These are phyloP conservation scores for Harpalus rubripes DNA, from an alignment of 2,888 invertebrate genomes.

Conservation along the genomic window DNA sequence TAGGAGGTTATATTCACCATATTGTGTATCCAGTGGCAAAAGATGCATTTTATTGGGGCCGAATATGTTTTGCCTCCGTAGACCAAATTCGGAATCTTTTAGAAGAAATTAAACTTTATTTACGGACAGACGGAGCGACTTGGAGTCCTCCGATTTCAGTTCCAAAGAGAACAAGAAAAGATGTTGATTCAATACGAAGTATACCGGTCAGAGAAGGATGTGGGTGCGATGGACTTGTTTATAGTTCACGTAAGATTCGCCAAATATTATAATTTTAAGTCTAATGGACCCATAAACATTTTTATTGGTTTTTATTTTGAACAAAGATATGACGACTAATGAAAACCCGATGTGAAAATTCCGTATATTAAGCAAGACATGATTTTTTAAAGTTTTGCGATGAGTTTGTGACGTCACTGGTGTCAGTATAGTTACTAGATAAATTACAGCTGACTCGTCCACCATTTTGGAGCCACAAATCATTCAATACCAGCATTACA, in stretches of 20 bases:
- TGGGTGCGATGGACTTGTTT: neutral
- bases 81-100: constrained; percentile 80
- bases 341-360: too few relatives aligned
- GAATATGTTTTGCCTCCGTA: constrained; percentile 79
- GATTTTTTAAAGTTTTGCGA: too few relatives aligned
- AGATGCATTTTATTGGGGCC: constrained; percentile 82
- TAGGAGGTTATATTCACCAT: constrained; percentile 82
- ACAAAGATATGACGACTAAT: too few relatives aligned
- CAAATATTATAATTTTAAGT: too few relatives aligned
- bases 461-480: too few relatives aligned
- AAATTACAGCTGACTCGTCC: too few relatives aligned
- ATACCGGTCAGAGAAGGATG: neutral
- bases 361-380: too few relatives aligned
- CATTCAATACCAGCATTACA: too few relatives aligned
- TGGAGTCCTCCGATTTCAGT: constrained; percentile 78
- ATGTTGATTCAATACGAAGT: neutral
- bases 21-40: constrained; percentile 82
- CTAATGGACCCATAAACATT: too few relatives aligned
- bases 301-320: too few relatives aligned
- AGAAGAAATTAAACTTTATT: constrained; percentile 80
- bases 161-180: neutral
- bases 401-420: too few relatives aligned
- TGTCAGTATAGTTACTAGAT: too few relatives aligned
- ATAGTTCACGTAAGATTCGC: neutral
- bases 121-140: constrained; percentile 81